Evolutionary conservation across 2,113 vertebrate genomes (phyloP), one percentile per base, ranked within the genome.

Genomic region (Scomber colias): DNA sequence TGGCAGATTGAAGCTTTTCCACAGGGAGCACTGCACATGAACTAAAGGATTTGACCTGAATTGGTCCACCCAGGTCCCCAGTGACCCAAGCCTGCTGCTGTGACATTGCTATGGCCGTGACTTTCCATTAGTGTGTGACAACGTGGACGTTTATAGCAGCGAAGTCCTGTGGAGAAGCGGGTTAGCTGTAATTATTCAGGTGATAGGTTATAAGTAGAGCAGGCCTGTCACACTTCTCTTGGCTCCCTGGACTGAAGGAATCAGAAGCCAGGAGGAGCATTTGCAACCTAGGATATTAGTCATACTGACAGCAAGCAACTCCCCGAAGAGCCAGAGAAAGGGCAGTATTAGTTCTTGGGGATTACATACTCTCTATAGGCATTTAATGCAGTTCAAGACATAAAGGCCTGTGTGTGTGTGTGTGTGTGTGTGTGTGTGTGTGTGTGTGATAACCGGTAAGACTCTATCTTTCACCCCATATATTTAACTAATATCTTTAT

Each of bases 111-210:
- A 59, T 60, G 3, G 75, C 59, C 50, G 2, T 6, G 54, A 73
- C 71, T 84, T 79, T 61, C 85, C 85, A 84, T 89, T 88, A 88
- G 61, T 7, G 75, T 3, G 40, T 76, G 79, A 78, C 83, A 76
- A 75, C 17, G 15, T 9, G 62, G 75, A 56, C 75, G 69, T 86
- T 91, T 82, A 71, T 81, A 82, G 82, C 75, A 45, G 10, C 61
- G 24, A 56, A 67, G 64, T 82, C 83, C 82, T 61, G 77, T 62
- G 85, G 89, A 89, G 87, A 84, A 71, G 71, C 71, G 81, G 85
- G 87, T 89, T 87, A 89, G 82, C 56, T 14, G 87, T 90, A 87
- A 90, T 89, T 85, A 90, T 71, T 90, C 85, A 87, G 80, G 66
- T 65, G 73, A 71, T 49, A 19, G 87, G 66, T 71, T 30, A 45